Evolutionary conservation across 2,888 invertebrate species (phyloP), one percentile per base, ranked within the genome.

Genomic region (Molorchus minor): DNA sequence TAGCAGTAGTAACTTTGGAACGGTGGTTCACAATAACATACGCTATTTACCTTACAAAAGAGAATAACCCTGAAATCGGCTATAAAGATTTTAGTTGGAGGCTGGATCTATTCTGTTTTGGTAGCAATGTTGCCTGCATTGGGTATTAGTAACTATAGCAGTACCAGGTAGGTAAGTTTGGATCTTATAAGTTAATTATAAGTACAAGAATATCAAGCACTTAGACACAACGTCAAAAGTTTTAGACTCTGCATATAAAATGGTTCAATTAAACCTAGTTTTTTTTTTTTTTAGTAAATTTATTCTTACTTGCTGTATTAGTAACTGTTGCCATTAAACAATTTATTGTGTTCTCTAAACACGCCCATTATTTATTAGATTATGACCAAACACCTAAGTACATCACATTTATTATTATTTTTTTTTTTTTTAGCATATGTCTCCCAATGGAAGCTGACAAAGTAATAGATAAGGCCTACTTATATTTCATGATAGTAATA

Each of bases 131-230:
- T 96, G 55, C 96, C 96, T 0, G 80, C 95, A 8, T 82, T 90
- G 46, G 94, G 94, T 0, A 86, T 96, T 21, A 94, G 93, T 45
- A 92, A 92, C 74, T 96, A 95, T 77, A 90, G 93, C 8, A 93
- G 91, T 41, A 95, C 95, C 29, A 88, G 88, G 88, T 87, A 74
- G 69, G 69, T 4, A 8, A 3, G 38, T 16, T 15, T 15, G 15
- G 10, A n/a, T n/a, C n/a, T n/a, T n/a, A n/a, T n/a, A n/a, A n/a
- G n/a, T n/a, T n/a, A n/a, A n/a, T n/a, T n/a, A n/a, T n/a, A n/a
- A n/a, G n/a, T n/a, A n/a, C n/a, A n/a, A n/a, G n/a, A n/a, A n/a
- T n/a, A n/a, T n/a, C n/a, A n/a, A n/a, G n/a, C n/a, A n/a, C n/a
- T n/a, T n/a, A n/a, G n/a, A n/a, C n/a, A n/a, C n/a, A n/a, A n/a